A percentile compares a stretch with the other conserved stretches of the same genome.
Evolutionary conservation across 2,113 vertebrate genomes (phyloP).

Genomic region (Myrmecophaga tridactyla): DNA sequence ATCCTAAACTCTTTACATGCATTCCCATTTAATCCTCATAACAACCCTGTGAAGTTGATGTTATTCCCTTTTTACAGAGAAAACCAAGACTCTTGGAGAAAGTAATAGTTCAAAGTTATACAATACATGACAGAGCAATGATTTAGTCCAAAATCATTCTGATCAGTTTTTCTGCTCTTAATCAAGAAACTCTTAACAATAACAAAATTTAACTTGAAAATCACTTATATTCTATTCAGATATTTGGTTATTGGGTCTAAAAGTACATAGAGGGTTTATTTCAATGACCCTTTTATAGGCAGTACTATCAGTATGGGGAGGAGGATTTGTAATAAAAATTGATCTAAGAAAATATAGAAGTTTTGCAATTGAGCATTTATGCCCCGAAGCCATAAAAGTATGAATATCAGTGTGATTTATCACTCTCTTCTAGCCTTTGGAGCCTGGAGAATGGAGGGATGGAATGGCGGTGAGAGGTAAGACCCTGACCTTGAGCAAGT

Average conservation of each 20-base stretch:
- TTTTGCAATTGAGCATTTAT: slow-evolving; percentile 52
- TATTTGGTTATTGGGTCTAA: neutral
- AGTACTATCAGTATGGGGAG: neutral
- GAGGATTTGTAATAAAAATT: neutral
- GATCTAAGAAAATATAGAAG: slow-evolving; percentile 34
- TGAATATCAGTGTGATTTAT: slow-evolving; percentile 13
- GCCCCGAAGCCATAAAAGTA: neutral
- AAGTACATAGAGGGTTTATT: neutral
- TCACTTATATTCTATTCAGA: neutral
- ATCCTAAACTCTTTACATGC: neutral
- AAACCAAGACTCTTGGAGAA: neutral
- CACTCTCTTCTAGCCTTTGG: neutral
- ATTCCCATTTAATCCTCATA: neutral
- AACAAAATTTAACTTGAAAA: slow-evolving; percentile 17
- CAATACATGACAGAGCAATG: neutral
- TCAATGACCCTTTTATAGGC: neutral
- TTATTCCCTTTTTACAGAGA: neutral
- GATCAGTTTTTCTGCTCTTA: neutral
- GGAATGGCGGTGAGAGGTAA: neutral
- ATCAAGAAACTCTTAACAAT: neutral
- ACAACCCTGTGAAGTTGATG: neutral
- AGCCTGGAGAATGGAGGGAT: neutral
- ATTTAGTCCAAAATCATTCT: neutral
- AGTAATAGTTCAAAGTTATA: neutral
- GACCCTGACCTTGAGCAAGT: neutral